Evolutionary conservation across 2,888 invertebrate genomes (phyloP), one percentile per base, ranked within the genome.

Genomic region (Uloborus plumipes): DNA sequence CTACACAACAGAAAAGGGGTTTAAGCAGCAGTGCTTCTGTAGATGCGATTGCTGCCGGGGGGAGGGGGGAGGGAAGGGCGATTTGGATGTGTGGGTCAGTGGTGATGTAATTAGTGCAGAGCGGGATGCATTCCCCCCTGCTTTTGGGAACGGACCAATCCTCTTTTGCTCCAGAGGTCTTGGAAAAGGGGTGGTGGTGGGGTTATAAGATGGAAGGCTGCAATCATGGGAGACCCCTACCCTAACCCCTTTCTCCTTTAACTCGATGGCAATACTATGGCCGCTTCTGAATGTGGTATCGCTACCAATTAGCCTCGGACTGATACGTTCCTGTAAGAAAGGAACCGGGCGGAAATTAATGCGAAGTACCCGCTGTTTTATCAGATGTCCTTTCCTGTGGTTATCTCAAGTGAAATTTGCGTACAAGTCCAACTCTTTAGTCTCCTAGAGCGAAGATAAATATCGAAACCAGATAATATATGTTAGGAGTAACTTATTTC

Each of bases 41-140:
- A 39, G 39, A 39, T 39, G 39, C 64, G 73, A 72, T 72, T 77
- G 77, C 65, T 70, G 58, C 53, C 62, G 47, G 50, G 39, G 70
- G 67, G 76, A 58, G 51, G 31, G 47, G n/a, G 26, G 31, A 6
- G 49, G 31, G 76, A 69, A 55, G 77, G 62, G 70, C 62, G 77
- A 64, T 70, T 77, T 77, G 70, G 77, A 77, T 77, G 77, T 77
- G 77, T 79, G 79, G 79, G 79, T 80, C 80, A 81, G 80, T 74
- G 58, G 69, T 81, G 80, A 81, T 81, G 80, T 81, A 81, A 81
- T 81, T 81, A 81, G 80, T 80, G 72, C 61, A 73, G 70, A 69
- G 77, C 64, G 64, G 64, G 64, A 64, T 64, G 64, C 64, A 64
- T 47, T 9, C 47, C 18, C n/a, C 22, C 18, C 47, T 49, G 16